Conservation (phyloP, 2,113 vertebrate genomes). For the Oplegnathus fasciatus region DNA sequence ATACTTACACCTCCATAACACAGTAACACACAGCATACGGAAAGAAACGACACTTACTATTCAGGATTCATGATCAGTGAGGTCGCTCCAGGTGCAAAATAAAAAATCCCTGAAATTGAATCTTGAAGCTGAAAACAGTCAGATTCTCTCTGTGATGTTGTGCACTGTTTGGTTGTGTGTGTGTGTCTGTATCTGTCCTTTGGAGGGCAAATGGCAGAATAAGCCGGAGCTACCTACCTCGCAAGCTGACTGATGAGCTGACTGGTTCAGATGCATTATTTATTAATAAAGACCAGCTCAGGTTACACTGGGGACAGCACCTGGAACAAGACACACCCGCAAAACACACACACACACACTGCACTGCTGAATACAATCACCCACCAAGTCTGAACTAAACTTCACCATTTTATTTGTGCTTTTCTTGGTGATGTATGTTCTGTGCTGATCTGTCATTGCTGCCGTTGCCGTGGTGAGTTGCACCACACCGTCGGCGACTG, state of each 20-base stretch:
- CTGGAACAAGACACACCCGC: slow-evolving; percentile 41
- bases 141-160: background rate
- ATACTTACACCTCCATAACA: background rate
- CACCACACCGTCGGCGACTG: rapidly evolving
- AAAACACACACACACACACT: background rate
- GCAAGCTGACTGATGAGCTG: slow-evolving; percentile 54
- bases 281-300: slow-evolving; percentile 69
- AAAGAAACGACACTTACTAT: slow-evolving; percentile 66
- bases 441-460: background rate
- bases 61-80: slow-evolving; percentile 70
- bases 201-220: slow-evolving; percentile 55
- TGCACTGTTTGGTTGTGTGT: background rate
- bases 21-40: background rate
- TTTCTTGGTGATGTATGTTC: background rate
- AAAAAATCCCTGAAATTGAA: slow-evolving; percentile 12
- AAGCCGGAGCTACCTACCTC: slow-evolving; percentile 17
- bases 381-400: background rate
- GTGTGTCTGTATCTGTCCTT: slow-evolving; percentile 12
- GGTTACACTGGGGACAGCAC: slow-evolving; percentile 71
- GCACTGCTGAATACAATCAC: background rate
- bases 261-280: slow-evolving; percentile 67
- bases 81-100: slow-evolving; percentile 13
- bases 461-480: background rate
- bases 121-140: slow-evolving; percentile 1
- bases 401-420: background rate